Conservation (phyloP, 2,113 vertebrate genomes). For the Cochlearius cochlearius region DNA sequence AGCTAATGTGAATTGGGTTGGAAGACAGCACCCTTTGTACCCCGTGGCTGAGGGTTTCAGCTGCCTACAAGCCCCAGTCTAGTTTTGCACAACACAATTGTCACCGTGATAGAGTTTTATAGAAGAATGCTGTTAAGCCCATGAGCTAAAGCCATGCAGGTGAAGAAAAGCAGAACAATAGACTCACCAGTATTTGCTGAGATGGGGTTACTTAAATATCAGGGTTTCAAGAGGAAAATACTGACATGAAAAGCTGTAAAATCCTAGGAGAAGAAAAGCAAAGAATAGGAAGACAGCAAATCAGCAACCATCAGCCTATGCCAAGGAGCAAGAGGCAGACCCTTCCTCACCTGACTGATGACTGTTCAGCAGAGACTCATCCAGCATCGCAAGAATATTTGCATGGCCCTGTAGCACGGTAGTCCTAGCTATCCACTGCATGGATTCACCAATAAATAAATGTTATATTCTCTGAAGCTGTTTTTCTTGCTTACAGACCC, state of each 20-base stretch:
- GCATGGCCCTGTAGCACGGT: fast-evolving
- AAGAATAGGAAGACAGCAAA: background rate
- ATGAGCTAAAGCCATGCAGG: background rate
- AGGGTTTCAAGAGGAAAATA: background rate
- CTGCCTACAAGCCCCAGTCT: fast-evolving
- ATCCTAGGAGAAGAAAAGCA: background rate
- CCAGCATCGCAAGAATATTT: background rate
- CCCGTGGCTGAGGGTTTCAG: background rate
- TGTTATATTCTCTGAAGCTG: background rate
- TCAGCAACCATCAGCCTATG: background rate
- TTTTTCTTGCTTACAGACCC: background rate
- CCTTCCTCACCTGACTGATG: background rate
- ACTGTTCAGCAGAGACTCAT: background rate
- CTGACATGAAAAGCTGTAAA: background rate
- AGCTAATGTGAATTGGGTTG: background rate
- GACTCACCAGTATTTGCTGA: background rate
- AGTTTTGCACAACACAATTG: background rate
- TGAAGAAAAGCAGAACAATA: background rate
- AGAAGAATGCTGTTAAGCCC: background rate
- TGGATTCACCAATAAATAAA: background rate
- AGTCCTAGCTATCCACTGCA: background rate
- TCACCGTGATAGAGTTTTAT: background rate
- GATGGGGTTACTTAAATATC: background rate
- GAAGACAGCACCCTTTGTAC: background rate
- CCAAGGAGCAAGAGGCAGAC: background rate